Percentiles rank a stretch among this genome's conserved stretches.
These are phyloP conservation scores for Smutsia temminckii DNA, from an alignment of 2,797 vertebrate species.

Conservation along the genomic window DNA sequence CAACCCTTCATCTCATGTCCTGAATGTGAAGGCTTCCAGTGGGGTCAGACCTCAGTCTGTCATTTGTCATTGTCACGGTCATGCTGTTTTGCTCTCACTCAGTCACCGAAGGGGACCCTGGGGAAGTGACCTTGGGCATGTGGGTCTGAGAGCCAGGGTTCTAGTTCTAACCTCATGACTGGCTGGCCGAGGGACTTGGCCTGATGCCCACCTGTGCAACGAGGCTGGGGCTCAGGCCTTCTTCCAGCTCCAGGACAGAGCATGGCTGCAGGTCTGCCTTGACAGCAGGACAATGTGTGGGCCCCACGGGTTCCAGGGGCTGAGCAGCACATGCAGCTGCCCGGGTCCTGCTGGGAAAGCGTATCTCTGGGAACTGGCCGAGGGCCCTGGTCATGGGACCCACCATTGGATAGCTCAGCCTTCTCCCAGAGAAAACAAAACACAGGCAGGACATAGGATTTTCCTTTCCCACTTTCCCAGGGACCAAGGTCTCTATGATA, in stretches of 20 bases:
- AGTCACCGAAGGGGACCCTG: not conserved
- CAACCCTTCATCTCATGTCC: not conserved
- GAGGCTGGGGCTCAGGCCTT: not conserved
- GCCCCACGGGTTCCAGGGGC: not conserved
- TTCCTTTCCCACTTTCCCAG: not conserved
- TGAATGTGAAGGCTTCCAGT: too few species aligned
- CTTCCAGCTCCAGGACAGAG: not conserved
- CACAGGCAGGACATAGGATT: not conserved
- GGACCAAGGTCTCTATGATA: not conserved
- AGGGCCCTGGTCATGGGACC: not conserved
- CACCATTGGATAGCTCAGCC: not conserved
- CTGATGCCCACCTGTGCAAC: rapidly evolving
- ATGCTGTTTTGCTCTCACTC: not conserved
- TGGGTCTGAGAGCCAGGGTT: not conserved
- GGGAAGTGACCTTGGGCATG: not conserved
- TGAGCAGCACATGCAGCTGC: not conserved
- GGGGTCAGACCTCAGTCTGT: rapidly evolving
- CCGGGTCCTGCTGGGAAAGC: not conserved
- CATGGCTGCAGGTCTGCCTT: not conserved
- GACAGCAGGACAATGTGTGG: too few species aligned
- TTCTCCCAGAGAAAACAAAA: not conserved
- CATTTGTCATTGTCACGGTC: rapidly evolving
- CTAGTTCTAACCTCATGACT: not conserved
- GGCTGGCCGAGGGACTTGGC: not conserved
- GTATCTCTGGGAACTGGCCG: not conserved